Conservation (phyloP, 1,140 invertebrate species). For the Nymphalis io region DNA sequence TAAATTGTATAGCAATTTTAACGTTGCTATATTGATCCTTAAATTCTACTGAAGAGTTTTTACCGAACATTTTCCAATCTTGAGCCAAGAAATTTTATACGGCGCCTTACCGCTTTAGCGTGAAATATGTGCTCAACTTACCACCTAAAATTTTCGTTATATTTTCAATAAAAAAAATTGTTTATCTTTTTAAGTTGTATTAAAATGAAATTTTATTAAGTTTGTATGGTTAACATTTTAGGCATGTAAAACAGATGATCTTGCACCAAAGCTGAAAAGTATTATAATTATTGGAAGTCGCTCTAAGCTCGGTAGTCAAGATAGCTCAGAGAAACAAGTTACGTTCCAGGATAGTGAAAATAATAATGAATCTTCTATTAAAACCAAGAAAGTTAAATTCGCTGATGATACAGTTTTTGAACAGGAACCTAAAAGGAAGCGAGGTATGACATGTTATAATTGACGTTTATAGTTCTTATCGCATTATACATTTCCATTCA, state of each 20-base stretch:
- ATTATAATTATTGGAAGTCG: constrained; percentile 58
- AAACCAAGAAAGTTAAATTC: constrained; percentile 66
- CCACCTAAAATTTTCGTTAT: background rate
- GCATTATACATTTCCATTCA: too few species aligned
- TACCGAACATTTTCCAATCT: background rate
- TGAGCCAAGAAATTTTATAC: constrained; percentile 10
- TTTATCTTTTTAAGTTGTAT: background rate
- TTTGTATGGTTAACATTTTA: constrained; percentile 39
- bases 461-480: too few species aligned
- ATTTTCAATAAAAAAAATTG: background rate
- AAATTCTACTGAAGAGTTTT: constrained; percentile 9
- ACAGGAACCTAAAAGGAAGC: constrained; percentile 52
- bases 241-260: constrained; percentile 54
- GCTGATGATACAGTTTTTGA: constrained; percentile 68
- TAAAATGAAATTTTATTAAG: background rate
- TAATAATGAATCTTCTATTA: constrained; percentile 49
- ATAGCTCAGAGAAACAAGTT: constrained; percentile 68
- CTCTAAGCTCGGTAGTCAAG: constrained; percentile 56
- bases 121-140: background rate
- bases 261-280: constrained; percentile 64
- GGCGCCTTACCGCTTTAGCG: background rate
- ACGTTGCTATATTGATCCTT: constrained; percentile 8
- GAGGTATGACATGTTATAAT: constrained; percentile 47
- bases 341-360: constrained; percentile 60
- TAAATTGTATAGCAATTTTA: constrained; percentile 27